Percentiles rank a stretch among this genome's conserved stretches.
Evolutionary conservation across 2,113 vertebrate species (phyloP).

Genomic region (Scytalopus superciliaris): DNA sequence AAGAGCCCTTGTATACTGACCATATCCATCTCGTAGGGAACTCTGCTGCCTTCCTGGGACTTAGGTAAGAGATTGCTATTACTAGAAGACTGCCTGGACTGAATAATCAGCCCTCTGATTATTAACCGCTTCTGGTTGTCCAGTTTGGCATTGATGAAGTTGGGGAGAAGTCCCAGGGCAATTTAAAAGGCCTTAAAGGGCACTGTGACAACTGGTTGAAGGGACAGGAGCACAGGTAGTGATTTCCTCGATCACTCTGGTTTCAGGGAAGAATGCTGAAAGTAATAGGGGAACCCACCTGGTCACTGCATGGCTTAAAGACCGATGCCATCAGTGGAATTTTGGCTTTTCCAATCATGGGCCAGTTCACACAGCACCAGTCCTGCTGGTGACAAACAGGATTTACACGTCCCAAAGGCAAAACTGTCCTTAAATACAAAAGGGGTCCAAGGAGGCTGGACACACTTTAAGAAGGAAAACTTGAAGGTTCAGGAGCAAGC

Average conservation of each 20-base stretch:
- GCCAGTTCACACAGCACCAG: neutral
- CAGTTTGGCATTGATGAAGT: neutral
- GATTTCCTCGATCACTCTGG: neutral
- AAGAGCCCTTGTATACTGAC: neutral
- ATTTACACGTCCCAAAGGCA: neutral
- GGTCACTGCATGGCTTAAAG: neutral
- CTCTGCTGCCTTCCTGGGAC: neutral
- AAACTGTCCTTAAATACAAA: no score
- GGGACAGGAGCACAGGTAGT: neutral
- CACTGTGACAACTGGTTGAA: neutral
- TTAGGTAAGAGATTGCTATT: neutral
- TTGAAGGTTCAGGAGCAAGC: no score
- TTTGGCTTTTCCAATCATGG: neutral
- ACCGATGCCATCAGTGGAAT: neutral
- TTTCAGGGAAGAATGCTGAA: neutral
- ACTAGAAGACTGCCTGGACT: neutral
- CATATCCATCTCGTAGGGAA: neutral
- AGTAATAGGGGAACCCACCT: neutral
- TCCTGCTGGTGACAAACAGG: neutral
- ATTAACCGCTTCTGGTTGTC: neutral
- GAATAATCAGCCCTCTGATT: neutral
- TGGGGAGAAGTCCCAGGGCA: neutral
- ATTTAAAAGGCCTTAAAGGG: neutral
- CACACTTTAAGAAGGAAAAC: no score
- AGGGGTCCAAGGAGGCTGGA: no score